Evolutionary conservation across 2,797 vertebrate species (phyloP).

Genomic region (Macrochelys suwanniensis): DNA sequence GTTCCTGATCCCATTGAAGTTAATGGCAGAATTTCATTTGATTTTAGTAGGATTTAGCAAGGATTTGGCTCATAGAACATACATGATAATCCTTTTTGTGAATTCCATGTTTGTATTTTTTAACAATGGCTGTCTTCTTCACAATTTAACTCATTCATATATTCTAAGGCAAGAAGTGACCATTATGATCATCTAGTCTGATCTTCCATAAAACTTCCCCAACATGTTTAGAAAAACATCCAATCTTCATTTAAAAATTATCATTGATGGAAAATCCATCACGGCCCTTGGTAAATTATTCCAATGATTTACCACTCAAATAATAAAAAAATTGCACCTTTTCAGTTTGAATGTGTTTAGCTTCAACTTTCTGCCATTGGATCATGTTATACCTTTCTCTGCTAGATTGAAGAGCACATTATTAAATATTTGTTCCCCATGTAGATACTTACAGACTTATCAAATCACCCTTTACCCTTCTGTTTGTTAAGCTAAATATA

Average conservation of each 20-base stretch:
- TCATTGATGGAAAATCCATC: neutral
- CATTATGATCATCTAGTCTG: neutral
- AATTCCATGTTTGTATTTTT: accelerated
- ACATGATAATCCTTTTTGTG: neutral
- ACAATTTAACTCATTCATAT: neutral
- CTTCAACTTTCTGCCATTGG: neutral
- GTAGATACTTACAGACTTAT: neutral
- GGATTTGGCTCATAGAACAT: neutral
- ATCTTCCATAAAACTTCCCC: neutral
- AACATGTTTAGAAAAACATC: neutral
- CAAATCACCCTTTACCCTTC: neutral
- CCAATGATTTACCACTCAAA: neutral
- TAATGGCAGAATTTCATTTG: neutral
- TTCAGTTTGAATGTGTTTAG: neutral
- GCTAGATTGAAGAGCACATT: neutral
- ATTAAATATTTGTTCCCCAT: neutral
- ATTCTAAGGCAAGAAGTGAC: neutral
- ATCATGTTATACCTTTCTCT: neutral
- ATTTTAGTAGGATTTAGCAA: accelerated
- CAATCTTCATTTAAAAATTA: neutral
- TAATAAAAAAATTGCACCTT: neutral
- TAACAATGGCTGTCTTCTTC: neutral
- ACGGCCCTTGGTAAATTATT: neutral
- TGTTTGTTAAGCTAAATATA: neutral
- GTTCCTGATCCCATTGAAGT: neutral